phyloP scores from a whole-genome alignment of 2,888 invertebrate genomes.

The Pseudococcus jackbeardsleyi region DNA sequence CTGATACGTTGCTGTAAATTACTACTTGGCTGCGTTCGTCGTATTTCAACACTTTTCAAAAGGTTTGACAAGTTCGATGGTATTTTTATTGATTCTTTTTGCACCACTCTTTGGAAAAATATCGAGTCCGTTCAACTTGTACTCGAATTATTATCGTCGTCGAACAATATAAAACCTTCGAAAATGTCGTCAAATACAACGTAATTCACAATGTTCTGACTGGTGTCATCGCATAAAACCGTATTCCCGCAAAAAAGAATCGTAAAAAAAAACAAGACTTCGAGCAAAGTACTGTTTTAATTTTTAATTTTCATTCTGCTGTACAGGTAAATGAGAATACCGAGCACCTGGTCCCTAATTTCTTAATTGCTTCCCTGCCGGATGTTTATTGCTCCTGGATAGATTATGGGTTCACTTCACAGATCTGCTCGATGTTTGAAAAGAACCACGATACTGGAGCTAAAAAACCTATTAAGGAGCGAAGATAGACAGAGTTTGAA shows the following conservation, averaged over 20 bases:
- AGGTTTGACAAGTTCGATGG: conserved; percentile 7
- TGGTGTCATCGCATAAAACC: background rate
- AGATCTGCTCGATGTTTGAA: background rate
- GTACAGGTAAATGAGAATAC: background rate
- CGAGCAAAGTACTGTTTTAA: background rate
- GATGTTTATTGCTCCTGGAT: background rate
- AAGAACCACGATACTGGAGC: too few species aligned
- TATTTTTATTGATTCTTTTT: conserved; percentile 4
- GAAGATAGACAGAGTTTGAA: too few species aligned
- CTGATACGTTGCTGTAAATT: too few species aligned
- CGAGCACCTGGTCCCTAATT: background rate
- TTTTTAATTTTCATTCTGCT: background rate
- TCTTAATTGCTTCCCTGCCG: background rate
- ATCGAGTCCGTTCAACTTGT: background rate
- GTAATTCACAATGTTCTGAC: background rate
- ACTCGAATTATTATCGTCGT: background rate
- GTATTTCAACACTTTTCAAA: background rate
- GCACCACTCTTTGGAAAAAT: background rate
- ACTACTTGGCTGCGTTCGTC: background rate
- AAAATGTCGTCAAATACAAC: background rate
- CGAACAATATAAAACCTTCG: background rate
- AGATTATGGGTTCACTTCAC: background rate
- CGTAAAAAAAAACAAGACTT: background rate
- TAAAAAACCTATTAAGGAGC: too few species aligned
- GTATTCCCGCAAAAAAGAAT: background rate